phyloP scores from a whole-genome alignment of 2,113 vertebrate species.

The Psilopsiagon aymara region DNA sequence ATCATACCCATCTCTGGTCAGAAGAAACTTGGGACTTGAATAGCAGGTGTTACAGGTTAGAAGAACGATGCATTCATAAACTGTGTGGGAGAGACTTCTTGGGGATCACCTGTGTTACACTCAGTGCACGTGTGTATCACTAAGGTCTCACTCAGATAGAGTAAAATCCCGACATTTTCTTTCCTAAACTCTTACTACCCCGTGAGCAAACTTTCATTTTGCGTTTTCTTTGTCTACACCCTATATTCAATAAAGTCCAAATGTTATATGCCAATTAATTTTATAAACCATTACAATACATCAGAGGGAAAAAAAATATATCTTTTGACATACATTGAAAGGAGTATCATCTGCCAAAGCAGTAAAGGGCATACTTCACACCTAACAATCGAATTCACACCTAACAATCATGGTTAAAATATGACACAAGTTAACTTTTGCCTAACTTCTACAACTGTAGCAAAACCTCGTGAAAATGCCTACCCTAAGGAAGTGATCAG shows the following conservation, averaged over 20 bases:
- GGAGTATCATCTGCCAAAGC: neutral
- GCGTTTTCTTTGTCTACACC: neutral
- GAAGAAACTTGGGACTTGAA: conserved; percentile 18
- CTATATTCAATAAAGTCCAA: neutral
- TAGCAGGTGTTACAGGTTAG: conserved; percentile 56
- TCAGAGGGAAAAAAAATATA: neutral
- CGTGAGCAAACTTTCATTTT: neutral
- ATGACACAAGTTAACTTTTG: neutral
- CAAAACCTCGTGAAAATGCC: neutral
- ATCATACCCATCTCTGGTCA: neutral
- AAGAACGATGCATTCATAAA: neutral
- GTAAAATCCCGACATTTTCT: neutral
- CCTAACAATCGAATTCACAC: rapidly evolving
- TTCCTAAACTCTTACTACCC: neutral
- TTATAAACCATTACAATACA: neutral
- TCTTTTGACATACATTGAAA: neutral
- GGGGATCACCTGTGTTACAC: neutral
- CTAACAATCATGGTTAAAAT: neutral
- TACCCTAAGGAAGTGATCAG: neutral
- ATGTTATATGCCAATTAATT: neutral
- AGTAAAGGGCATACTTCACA: neutral
- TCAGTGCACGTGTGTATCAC: neutral
- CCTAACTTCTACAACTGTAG: neutral
- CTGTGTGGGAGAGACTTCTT: conserved; percentile 19
- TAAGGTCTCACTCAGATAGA: neutral